Base-by-base conservation (phyloP, 2,113 vertebrate species). In the Sebastes schlegelii region DNA sequence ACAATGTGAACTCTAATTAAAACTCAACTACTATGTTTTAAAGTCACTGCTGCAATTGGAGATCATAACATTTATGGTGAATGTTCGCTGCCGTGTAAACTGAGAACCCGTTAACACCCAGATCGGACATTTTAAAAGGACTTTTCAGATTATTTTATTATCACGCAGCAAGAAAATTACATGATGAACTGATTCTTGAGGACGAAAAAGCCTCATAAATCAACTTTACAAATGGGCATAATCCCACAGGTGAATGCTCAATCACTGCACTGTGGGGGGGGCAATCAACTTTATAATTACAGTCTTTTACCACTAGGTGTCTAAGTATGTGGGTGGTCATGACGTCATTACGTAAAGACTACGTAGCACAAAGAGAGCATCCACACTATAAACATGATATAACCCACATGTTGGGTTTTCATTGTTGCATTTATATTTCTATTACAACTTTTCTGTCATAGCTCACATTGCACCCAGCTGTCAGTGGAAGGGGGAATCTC, bases 401-500 rank as follows among this genome's bases (percentile, higher is more conserved):
- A 34, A 34, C 34, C 34, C 34, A 34, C 34, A 34, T 34, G 34
- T 34, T 34, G 34, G 34, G 19, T n/a, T 21, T 21, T 60, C 6
- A 17, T 57, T 55, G 40, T 2, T 57, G 16, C 4, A 45, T 42
- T 60, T 23, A 8, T 26, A 54, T 55, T 78, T 77, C 51, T 34
- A 52, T 73, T 43, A 62, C 66, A 71, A 26, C n/a, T 57, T 49
- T 42, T 51, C 8, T 13, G 23, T 66, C 43, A 7, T 55, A 21
- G 12, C 10, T 74, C 16, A 11, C 2, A 19, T 49, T 64, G 55
- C 45, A 68, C 11, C 7, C 23, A 26, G 75, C 68, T 75, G 68
- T 73, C 76, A 80, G 80, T 34, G 34, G 34, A 34, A 34, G 34
- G 34, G 34, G 10, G 26, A 54, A 77, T 68, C 26, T 82, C 58